Conservation (phyloP, 2,888 invertebrate genomes). For the Dryobotodes eremita region DNA sequence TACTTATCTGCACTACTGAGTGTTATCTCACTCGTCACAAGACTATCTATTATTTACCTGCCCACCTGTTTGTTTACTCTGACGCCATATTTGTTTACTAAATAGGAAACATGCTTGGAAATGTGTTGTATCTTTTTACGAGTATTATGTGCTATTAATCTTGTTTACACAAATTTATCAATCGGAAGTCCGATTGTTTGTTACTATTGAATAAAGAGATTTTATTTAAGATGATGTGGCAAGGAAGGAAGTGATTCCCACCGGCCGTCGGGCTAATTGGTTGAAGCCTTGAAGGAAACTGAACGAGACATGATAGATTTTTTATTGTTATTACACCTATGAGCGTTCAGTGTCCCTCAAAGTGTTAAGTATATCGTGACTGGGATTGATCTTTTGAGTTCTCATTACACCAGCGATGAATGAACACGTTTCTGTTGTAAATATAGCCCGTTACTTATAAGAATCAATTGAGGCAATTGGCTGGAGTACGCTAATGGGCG, state of each 20-base stretch:
- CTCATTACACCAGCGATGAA: neutral
- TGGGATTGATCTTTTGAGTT: neutral
- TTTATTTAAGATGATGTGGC: neutral
- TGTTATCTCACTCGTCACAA: conserved; percentile 23
- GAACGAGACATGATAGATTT: neutral
- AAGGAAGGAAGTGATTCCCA: neutral
- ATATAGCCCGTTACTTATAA: conserved; percentile 14
- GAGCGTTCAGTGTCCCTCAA: neutral
- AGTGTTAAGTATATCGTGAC: neutral
- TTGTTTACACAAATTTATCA: neutral
- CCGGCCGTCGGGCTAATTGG: neutral
- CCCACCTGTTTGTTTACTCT: conserved; percentile 23
- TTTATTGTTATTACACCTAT: neutral
- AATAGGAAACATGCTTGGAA: conserved; percentile 21
- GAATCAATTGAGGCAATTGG: conserved; percentile 35
- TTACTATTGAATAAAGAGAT: neutral
- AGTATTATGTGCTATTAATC: neutral
- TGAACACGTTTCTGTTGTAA: conserved; percentile 12
- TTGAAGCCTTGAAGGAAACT: neutral
- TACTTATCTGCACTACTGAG: conserved; percentile 2
- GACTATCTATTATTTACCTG: conserved; percentile 14
- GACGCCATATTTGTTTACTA: conserved; percentile 34
- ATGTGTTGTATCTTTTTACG: neutral
- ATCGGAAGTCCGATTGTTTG: conserved; percentile 9
- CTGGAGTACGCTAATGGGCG: neutral